phyloP scores from a whole-genome alignment of 64 coral and sea anemone species.

The Acropora yongei region DNA sequence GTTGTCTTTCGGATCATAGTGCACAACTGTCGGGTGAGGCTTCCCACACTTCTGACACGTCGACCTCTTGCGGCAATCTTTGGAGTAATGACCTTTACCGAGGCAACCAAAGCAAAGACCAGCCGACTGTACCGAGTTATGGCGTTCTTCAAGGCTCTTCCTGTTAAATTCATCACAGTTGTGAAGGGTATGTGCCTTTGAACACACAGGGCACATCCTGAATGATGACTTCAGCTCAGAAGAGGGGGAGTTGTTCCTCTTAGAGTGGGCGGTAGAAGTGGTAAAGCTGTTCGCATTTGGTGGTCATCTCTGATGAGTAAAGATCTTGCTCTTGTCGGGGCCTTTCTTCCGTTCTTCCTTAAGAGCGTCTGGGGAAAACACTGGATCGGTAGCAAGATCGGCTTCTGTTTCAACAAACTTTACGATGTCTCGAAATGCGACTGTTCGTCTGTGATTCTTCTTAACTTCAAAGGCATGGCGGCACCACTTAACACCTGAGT shows the following conservation, averaged over 20 bases:
- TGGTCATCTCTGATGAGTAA: neutral
- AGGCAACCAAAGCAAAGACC: constrained; percentile 57
- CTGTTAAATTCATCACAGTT: neutral
- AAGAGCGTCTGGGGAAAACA: constrained; percentile 26
- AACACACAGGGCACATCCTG: neutral
- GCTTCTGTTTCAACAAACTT: constrained; percentile 21
- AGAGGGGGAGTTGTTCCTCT: neutral
- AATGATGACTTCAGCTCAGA: neutral
- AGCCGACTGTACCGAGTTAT: neutral
- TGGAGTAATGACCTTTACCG: constrained; percentile 29
- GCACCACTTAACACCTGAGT: constrained; percentile 48
- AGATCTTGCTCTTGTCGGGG: neutral
- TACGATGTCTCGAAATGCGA: constrained; percentile 40
- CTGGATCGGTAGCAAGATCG: constrained; percentile 51
- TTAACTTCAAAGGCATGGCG: neutral
- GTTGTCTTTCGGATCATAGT: neutral
- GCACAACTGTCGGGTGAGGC: constrained; percentile 42
- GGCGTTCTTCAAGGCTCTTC: neutral
- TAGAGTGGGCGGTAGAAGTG: neutral
- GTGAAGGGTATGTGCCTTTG: neutral
- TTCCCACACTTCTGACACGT: constrained; percentile 44
- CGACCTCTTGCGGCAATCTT: neutral
- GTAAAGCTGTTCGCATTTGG: neutral
- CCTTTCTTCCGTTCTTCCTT: neutral
- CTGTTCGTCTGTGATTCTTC: neutral